Percentiles rank a stretch among this genome's conserved stretches.
Evolutionary conservation across 2,797 vertebrate species (phyloP).

Genomic region (Tokudaia tokunoshimensis): DNA sequence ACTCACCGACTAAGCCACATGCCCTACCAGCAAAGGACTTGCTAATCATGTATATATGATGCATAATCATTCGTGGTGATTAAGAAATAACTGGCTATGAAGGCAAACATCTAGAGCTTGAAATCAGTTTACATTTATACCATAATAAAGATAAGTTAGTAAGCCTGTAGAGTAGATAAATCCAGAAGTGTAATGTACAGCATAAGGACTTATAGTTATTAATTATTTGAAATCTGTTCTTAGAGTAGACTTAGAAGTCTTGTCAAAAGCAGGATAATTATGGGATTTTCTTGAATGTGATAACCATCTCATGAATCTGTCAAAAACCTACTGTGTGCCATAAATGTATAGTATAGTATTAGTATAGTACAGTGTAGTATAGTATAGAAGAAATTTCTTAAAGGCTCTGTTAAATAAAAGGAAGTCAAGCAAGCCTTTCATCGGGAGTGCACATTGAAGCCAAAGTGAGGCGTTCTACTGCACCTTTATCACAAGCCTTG

Average conservation of each 20-base stretch:
- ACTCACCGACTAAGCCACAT: not conserved
- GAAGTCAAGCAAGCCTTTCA: not conserved
- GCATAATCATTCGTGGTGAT: not conserved
- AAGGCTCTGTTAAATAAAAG: not conserved
- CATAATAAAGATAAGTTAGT: not conserved
- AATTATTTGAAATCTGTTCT: not conserved
- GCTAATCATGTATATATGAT: not conserved
- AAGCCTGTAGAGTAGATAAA: not conserved
- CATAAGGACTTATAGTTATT: not conserved
- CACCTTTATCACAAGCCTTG: not conserved
- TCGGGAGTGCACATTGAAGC: not conserved
- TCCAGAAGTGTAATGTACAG: not conserved
- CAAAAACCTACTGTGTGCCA: not conserved
- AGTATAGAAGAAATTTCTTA: not conserved
- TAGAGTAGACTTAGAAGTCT: not conserved
- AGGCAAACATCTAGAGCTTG: constrained; percentile 50
- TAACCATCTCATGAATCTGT: constrained; percentile 1
- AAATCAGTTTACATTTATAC: not conserved
- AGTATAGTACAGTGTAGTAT: no score
- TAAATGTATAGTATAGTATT: not conserved
- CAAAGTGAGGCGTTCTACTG: not conserved
- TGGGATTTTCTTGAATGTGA: not conserved
- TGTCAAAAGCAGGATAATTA: not conserved
- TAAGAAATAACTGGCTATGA: constrained; percentile 44
- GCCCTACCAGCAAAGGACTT: not conserved